A percentile compares a stretch with the other conserved stretches of the same genome.
Conservation (phyloP, 2,113 vertebrate species). For the Eidolon helvum region DNA sequence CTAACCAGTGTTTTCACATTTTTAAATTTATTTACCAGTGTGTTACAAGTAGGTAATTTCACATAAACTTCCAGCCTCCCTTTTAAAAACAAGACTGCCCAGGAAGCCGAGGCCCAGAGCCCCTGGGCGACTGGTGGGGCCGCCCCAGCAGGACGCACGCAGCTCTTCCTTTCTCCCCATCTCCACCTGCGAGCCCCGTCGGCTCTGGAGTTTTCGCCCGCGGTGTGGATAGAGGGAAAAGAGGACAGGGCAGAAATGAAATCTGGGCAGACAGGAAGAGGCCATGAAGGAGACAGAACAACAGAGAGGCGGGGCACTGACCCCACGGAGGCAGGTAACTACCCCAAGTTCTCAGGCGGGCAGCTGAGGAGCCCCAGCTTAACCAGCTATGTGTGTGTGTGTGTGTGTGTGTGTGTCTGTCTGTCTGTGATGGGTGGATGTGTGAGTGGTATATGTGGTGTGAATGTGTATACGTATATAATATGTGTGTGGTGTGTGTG, state of each 20-base stretch:
- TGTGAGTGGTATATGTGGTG: too few relatives aligned
- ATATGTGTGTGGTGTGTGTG: background rate
- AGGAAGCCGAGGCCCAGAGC: background rate
- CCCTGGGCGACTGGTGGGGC: background rate
- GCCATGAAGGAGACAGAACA: background rate
- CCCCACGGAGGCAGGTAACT: background rate
- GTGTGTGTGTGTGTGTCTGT: background rate
- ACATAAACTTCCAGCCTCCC: background rate
- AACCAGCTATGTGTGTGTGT: background rate
- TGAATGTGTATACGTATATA: background rate
- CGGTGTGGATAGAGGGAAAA: background rate
- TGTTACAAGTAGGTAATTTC: slow-evolving; percentile 17
- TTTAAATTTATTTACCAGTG: slow-evolving; percentile 37
- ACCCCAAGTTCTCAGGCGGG: background rate
- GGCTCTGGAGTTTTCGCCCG: background rate
- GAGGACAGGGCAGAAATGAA: background rate
- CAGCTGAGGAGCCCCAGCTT: background rate
- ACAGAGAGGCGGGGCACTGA: background rate
- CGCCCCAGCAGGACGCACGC: background rate
- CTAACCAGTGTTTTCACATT: slow-evolving; percentile 20
- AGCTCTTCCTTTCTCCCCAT: background rate
- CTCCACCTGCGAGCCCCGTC: fast-evolving
- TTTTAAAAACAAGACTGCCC: background rate
- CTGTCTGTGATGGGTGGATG: background rate
- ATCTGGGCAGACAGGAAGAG: background rate